Base-by-base conservation (phyloP, 1,140 invertebrate genomes). In the Liolophura sinensis region DNA sequence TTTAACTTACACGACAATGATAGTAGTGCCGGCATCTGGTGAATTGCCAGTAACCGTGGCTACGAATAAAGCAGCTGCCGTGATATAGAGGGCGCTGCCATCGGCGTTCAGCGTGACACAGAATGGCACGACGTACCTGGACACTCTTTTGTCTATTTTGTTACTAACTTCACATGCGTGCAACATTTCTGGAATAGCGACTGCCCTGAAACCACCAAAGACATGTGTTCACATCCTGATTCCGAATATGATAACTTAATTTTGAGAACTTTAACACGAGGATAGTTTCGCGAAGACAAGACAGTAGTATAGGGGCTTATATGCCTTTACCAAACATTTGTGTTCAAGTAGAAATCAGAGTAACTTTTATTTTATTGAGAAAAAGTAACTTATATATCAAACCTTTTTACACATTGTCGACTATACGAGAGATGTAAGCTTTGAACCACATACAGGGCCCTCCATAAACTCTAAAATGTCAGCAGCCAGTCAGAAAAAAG, bases 31-130 rank as follows among this genome's bases (percentile, higher is more conserved):
- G 69, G 92, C 88, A 40, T 90, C 90, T 20, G 97, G 84, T 22
- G 86, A 82, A 73, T 94, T 91, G 61, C 90, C 91, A 73, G 94
- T 92, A 89, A 96, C 93, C 84, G 97, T 95, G 49, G 94, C 94
- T 49, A 97, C 91, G 82, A 97, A 98, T 69, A 96, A 90, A 49
- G 93, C 92, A 6, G 94, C 92, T 0, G 94, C 89, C 0, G 93
- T 89, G 18, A 97, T 90, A 82, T 95, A 98, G 11, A 97, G 84
- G 0, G 95, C 95, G 0, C 95, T 97, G 15, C 96, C 96, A 78
- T 97, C 94, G 91, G 95, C 95, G 83, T 97, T 97, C 72, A 96
- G 91, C 70, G 94, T 95, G 76, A 92, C 93, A 24, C 93, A 93
- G 69, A 96, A 93, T 0, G 94, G 94, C 9, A 97, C 85, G 18